These are phyloP conservation scores for Emydoidea blandingii DNA, from an alignment of 2,797 vertebrate species.

Conservation along the genomic window DNA sequence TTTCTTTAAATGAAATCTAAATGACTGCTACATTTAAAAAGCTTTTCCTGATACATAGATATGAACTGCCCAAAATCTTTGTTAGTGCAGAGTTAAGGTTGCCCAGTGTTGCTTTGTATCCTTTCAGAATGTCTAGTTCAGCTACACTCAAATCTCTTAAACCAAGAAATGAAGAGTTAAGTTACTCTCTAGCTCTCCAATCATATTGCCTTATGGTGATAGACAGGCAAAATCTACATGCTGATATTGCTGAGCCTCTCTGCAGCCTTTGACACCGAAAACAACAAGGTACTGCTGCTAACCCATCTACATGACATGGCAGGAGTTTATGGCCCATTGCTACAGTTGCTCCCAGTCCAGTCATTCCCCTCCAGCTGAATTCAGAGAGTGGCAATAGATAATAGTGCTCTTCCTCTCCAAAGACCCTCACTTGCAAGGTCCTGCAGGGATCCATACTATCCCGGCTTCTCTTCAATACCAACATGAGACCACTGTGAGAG, in stretches of 20 bases:
- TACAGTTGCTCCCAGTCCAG: background rate
- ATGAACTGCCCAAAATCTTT: constrained; percentile 11
- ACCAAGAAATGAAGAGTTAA: background rate
- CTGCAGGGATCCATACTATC: background rate
- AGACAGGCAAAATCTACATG: background rate
- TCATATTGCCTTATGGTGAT: background rate
- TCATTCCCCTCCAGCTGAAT: background rate
- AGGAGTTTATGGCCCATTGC: background rate
- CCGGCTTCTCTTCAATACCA: background rate
- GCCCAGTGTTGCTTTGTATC: background rate
- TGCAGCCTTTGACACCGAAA: background rate
- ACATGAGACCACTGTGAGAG: background rate
- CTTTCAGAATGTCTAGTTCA: background rate
- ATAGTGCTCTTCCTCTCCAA: background rate
- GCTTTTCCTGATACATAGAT: background rate
- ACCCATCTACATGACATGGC: background rate
- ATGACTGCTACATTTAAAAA: background rate
- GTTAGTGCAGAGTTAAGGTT: background rate
- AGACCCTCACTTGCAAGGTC: background rate
- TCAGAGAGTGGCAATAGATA: background rate
- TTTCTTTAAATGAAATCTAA: background rate
- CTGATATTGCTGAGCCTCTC: background rate
- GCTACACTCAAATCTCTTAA: background rate
- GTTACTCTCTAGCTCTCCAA: background rate
- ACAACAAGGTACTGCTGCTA: background rate